Evolutionary conservation across 2,797 vertebrate genomes (phyloP), one percentile per base, ranked within the genome.

Genomic region (Cichlasoma orientale): DNA sequence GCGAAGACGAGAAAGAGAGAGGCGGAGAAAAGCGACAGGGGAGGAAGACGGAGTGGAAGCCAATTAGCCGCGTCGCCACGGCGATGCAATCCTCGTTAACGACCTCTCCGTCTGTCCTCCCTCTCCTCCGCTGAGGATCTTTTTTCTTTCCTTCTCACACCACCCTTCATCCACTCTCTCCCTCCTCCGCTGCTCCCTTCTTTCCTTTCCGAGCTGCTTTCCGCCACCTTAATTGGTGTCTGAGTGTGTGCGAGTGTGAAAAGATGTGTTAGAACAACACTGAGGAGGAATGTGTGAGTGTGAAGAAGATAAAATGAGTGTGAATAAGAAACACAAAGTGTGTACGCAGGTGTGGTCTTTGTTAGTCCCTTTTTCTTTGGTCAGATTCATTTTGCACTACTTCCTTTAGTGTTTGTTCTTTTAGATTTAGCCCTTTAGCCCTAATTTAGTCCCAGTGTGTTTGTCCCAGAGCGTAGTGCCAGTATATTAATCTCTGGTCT

Each of bases 31-130:
- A 52, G 85, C 55, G 71, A 73, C 75, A 71, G 69, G 79, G 73
- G 74, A 85, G 80, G 76, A 83, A 86, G 92, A 91, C 89, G 53
- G 73, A 85, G 88, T 82, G 85, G 89, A 86, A 89, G 89, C 86
- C 88, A 90, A 90, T 91, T 90, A 92, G 80, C 84, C 13, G 77
- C 83, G 89, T 92, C 90, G 76, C 80, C 79, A 79, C 82, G 55
- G 84, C 80, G 72, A 87, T 86, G 86, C 89, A 77, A 85, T 85
- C 73, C 87, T 85, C 72, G 74, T 84, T 89, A 89, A 86, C 79
- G 69, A 86, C 79, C 86, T 83, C 89, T 77, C 72, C 61, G 75
- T 88, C 86, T 82, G 83, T 86, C 73, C 76, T 76, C 70, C 68
- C 61, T 78, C 72, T 71, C 72, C 71, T 61, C 33, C n/a, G 18